These are phyloP conservation scores for Paedocypris micromegethes DNA, from an alignment of 2,797 vertebrate species.

Conservation along the genomic window DNA sequence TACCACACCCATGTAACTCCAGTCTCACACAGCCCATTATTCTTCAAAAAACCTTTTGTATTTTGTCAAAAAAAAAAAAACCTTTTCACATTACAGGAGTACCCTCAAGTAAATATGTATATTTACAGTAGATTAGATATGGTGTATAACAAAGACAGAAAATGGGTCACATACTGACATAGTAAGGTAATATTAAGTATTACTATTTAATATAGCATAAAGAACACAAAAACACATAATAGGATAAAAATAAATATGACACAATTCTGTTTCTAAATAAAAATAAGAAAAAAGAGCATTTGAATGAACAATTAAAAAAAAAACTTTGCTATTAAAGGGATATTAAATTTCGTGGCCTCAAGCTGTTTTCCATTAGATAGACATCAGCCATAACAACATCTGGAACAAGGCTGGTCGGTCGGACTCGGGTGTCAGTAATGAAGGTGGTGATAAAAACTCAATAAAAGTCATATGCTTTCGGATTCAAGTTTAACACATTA, in stretches of 20 bases:
- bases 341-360: conserved; percentile 29
- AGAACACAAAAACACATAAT: too few species aligned
- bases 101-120: too few species aligned
- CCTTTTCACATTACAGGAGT: too few species aligned
- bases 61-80: too few species aligned
- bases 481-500: not conserved
- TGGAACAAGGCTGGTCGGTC: not conserved
- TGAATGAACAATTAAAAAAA: conserved; percentile 1
- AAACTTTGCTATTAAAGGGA: conserved; percentile 27
- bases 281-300: conserved; percentile 7
- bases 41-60: too few species aligned
- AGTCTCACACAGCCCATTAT: too few species aligned
- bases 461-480: conserved; percentile 2
- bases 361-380: conserved; percentile 17
- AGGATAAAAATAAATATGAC: not conserved
- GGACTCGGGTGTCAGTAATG: not conserved
- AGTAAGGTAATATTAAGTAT: too few species aligned
- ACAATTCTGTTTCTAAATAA: conserved; percentile 1
- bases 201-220: too few species aligned
- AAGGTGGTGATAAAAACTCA: not conserved
- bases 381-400: conserved; percentile 18
- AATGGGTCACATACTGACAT: too few species aligned
- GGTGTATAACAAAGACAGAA: too few species aligned
- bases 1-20: too few species aligned
- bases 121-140: too few species aligned